These are phyloP conservation scores for Calliopsis andreniformis DNA, from an alignment of 1,140 invertebrate genomes.

Conservation along the genomic window DNA sequence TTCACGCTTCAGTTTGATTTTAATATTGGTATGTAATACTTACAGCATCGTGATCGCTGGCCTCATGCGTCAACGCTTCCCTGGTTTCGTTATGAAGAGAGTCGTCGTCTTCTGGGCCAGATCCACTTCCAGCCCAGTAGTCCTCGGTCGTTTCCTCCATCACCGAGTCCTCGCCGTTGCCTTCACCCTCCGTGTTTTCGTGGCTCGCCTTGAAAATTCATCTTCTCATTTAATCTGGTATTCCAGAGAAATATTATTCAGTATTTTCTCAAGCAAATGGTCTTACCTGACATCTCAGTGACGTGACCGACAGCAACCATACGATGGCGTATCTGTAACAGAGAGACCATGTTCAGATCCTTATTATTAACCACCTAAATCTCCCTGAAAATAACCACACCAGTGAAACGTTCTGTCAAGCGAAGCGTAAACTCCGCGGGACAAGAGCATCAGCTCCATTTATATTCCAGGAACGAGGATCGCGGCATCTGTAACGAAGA, in stretches of 20 bases:
- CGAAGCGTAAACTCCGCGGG: too few species aligned
- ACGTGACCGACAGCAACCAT: conserved; percentile 72
- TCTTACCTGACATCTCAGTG: conserved; percentile 72
- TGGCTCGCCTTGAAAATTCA: conserved; percentile 63
- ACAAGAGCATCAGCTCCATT: neutral
- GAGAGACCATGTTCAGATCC: conserved; percentile 27
- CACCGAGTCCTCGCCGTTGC: conserved; percentile 71
- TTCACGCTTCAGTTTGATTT: neutral
- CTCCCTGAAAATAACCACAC: too few species aligned
- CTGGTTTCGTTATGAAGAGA: conserved; percentile 83
- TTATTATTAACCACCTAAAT: too few species aligned
- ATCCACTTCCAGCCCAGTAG: conserved; percentile 80
- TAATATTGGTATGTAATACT: conserved; percentile 69
- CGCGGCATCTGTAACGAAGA: neutral
- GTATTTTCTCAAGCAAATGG: neutral
- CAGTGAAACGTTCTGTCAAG: too few species aligned
- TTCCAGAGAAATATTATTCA: neutral
- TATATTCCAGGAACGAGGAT: neutral
- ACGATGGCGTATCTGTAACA: conserved; percentile 75
- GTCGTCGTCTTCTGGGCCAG: conserved; percentile 76
- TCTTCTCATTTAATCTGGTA: neutral
- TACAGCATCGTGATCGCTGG: conserved; percentile 86
- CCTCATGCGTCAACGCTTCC: conserved; percentile 85
- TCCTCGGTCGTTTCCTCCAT: conserved; percentile 79
- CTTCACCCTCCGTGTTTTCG: conserved; percentile 71